Base-by-base conservation (phyloP, 2,888 invertebrate species). In the Parthenolecanium corni region DNA sequence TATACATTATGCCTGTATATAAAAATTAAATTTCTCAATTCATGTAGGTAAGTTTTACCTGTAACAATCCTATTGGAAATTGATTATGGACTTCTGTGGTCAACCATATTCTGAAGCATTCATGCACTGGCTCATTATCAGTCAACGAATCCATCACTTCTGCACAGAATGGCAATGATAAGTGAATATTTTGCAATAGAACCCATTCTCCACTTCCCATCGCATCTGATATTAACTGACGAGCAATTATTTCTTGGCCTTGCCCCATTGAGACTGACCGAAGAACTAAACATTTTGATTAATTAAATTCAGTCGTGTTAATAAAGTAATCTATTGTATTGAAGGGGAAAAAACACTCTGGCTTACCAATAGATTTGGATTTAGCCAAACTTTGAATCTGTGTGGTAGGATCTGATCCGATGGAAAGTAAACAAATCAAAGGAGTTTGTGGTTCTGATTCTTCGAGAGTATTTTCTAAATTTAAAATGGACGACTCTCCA, bases 191-290 rank as follows among this genome's bases (percentile, higher is more conserved):
- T 77, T 96, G 95, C 6, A 96, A 78, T 11, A 96, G 77, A 1
- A 95, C 90, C 95, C 95, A 96, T 14, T 90, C 88, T 0, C 96
- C 95, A 67, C 75, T 73, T 2, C 72, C 67, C 75, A 76, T 76
- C 0, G 86, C 84, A 67, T 88, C 84, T 46, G 82, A 80, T 69
- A 92, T 85, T 77, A 91, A 81, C 71, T 85, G 82, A 24, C 91
- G 80, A 0, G 92, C 92, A 66, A 88, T 89, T 70, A 86, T 76
- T 72, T 86, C 96, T 77, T 96, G 95, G 0, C 95, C 96, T 79
- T 96, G 96, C 2, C 96, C 96, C 95, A 96, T 95, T 5, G 95
- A 96, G 4, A 96, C 91, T 0, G 89, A 83, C 72, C 86, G 85
- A 14, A 89, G 72, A 64, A 78, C 88, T 74, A 72, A 1, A 20